These are phyloP conservation scores for Rhagoletis pomonella DNA, from an alignment of 1,140 invertebrate species.

Conservation along the genomic window DNA sequence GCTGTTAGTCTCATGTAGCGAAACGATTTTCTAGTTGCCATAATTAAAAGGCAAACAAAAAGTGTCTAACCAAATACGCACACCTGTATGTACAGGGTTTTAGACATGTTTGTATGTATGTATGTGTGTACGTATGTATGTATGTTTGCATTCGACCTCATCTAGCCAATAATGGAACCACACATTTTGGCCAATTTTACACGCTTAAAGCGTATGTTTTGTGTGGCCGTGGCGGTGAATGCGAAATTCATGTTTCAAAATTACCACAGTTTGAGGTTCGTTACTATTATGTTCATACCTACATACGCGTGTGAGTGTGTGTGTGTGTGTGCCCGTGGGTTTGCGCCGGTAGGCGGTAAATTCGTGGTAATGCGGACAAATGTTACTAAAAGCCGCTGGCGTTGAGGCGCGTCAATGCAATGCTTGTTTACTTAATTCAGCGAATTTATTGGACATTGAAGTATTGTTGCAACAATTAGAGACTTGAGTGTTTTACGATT, in stretches of 20 bases:
- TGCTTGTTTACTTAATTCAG: background rate
- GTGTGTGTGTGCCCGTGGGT: background rate
- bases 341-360: slow-evolving; percentile 4
- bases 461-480: background rate
- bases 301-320: background rate
- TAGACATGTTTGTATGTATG: background rate
- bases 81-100: too few relatives aligned
- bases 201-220: slow-evolving; percentile 42
- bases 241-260: slow-evolving; percentile 48
- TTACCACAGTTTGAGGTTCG: slow-evolving; percentile 15
- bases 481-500: background rate
- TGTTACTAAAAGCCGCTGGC: slow-evolving; percentile 13
- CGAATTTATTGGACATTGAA: background rate
- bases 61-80: background rate
- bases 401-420: slow-evolving; percentile 43
- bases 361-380: slow-evolving; percentile 40
- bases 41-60: slow-evolving; percentile 45
- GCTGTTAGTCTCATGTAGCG: slow-evolving; percentile 6
- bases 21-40: slow-evolving; percentile 22
- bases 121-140: background rate
- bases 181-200: slow-evolving; percentile 46
- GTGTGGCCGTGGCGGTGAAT: slow-evolving; percentile 45
- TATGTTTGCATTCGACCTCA: slow-evolving; percentile 13
- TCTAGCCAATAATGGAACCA: slow-evolving; percentile 30
- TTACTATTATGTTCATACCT: background rate